phyloP scores from a whole-genome alignment of 2,888 invertebrate genomes.

The Pyrocoelia pectoralis region DNA sequence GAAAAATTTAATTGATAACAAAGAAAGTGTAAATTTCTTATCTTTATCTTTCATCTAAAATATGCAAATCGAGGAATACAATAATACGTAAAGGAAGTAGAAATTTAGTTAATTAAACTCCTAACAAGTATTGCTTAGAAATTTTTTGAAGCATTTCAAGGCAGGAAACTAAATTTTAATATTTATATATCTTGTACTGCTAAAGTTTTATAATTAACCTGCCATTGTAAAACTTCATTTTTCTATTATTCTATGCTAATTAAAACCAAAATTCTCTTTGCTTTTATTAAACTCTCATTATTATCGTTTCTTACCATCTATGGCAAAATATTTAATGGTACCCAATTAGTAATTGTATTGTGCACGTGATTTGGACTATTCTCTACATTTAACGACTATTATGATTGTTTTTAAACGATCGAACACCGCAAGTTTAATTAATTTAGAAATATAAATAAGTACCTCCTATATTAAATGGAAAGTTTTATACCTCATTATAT shows the following conservation, averaged over 20 bases:
- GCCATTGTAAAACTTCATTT: constrained; percentile 2
- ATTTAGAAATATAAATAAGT: background rate
- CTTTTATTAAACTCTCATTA: too few relatives aligned
- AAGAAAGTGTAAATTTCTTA: background rate
- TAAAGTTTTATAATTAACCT: constrained; percentile 7
- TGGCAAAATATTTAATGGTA: background rate
- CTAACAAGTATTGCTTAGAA: constrained; percentile 6
- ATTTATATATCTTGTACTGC: constrained; percentile 2
- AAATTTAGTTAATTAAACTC: constrained; percentile 16
- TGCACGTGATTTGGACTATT: background rate
- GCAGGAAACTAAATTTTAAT: constrained; percentile 5
- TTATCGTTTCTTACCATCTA: background rate
- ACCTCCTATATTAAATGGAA: background rate
- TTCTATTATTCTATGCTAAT: background rate
- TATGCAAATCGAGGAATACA: background rate
- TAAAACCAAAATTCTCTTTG: background rate
- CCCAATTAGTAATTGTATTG: background rate
- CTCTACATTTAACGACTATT: background rate
- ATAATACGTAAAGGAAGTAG: constrained; percentile 12
- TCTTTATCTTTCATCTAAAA: background rate
- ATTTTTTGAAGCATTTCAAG: constrained; percentile 12
- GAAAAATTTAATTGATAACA: constrained; percentile 6
- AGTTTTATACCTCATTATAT: background rate
- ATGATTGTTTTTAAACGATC: constrained; percentile 1
- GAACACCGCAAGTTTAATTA: background rate